Conservation (phyloP, 2,113 vertebrate genomes). For the Phainopepla nitens region DNA sequence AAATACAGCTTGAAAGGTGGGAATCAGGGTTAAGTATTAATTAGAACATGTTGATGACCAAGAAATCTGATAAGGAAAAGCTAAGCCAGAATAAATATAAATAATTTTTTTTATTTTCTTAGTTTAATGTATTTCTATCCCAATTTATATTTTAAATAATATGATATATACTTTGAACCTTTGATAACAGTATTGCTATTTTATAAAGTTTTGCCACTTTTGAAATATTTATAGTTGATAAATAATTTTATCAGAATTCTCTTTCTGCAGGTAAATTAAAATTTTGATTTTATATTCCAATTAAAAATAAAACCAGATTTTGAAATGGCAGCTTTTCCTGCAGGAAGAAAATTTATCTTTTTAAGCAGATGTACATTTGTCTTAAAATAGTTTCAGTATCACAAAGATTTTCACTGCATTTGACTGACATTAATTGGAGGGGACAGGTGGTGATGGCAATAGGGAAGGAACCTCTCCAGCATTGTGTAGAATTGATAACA, state of each 20-base stretch:
- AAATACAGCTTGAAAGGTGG: neutral
- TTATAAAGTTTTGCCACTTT: neutral
- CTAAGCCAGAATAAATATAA: neutral
- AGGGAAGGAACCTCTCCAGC: slow-evolving; percentile 7
- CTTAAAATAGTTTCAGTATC: slow-evolving; percentile 6
- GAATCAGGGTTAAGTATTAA: neutral
- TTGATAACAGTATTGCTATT: neutral
- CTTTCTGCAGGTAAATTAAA: neutral
- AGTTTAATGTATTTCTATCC: neutral
- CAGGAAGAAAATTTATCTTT: neutral
- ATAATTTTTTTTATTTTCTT: neutral
- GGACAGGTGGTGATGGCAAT: slow-evolving; percentile 37
- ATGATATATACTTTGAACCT: neutral
- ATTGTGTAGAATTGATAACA: neutral
- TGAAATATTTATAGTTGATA: neutral
- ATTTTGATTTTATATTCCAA: neutral
- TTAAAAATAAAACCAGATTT: neutral
- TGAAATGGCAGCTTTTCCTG: neutral
- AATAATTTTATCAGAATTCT: neutral
- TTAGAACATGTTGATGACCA: neutral
- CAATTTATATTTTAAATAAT: neutral
- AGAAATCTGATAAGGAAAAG: neutral
- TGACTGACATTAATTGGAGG: slow-evolving; percentile 53
- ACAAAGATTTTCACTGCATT: neutral
- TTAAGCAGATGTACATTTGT: neutral